Evolutionary conservation across 2,113 vertebrate genomes (phyloP), one percentile per base, ranked within the genome.

Genomic region (Cyphomyrus discorhynchus): DNA sequence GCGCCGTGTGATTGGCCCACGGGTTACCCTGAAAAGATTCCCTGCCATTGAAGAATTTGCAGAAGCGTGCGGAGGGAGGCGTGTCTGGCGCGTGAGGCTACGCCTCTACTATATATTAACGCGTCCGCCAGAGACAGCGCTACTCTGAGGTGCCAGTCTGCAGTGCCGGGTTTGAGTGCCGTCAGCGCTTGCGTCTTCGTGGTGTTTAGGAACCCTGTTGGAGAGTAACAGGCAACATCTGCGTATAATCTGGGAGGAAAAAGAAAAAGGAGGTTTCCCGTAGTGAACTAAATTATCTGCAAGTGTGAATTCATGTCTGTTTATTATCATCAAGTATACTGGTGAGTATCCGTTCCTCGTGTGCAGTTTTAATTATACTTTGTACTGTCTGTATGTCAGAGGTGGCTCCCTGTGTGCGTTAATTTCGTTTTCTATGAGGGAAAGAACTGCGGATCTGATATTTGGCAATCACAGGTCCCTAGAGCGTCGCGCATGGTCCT

Each of bases 241-340:
- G 31, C 8, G 77, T 47, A 10, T 53, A 66, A 86, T 0, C 53
- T 13, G 82, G 45, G 42, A 62, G 11, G 53, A 74, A 19, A 47
- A 88, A 4, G 46, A 58, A 70, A 24, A 13, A 66, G 0, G 83
- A 70, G 87, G 8, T 70, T 70, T 92, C 92, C 88, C 58, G n/a
- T 88, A 35, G 89, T 91, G 91, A 92, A 45, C 91, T 89, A 92
- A 91, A 91, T 52, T 90, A 88, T 80, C 92, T 90, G 93, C 93
- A 94, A 93, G 92, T 94, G 95, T 91, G 93, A 94, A 94, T 96
- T 95, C 92, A 95, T 96, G 95, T 95, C 95, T 95, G 94, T 94
- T 90, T 93, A 93, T 91, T 89, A 93, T 82, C 91, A 92, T 82
- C 93, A 93, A 58, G 91, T 94, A 31, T 95, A 94, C 92, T 93